phyloP scores from a whole-genome alignment of 2,113 vertebrate species.

The Stictonetta naevosa region DNA sequence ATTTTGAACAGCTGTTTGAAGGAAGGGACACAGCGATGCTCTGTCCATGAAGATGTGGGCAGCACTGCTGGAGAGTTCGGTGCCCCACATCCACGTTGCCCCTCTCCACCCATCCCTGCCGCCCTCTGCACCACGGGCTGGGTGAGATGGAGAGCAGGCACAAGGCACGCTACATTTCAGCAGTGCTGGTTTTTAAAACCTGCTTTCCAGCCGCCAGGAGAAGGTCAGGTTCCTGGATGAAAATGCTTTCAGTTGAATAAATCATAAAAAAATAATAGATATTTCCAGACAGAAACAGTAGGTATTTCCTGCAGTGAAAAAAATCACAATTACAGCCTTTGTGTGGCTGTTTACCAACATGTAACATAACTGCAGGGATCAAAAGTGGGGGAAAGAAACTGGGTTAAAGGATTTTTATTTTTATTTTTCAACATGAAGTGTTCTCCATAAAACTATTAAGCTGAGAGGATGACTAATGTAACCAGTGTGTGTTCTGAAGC shows the following conservation, averaged over 20 bases:
- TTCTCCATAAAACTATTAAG: slow-evolving; percentile 39
- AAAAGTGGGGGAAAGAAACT: background rate
- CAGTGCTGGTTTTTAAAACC: background rate
- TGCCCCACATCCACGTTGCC: background rate
- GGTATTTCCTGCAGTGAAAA: background rate
- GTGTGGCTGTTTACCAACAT: slow-evolving; percentile 7
- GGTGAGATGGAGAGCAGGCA: background rate
- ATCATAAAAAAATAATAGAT: background rate
- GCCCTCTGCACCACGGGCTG: background rate
- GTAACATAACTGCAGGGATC: background rate
- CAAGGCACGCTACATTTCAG: background rate
- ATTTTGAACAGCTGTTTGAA: background rate
- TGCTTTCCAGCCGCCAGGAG: background rate
- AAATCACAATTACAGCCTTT: background rate
- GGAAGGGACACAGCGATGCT: accelerated
- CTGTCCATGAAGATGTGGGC: background rate
- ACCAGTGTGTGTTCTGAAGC: slow-evolving; percentile 61
- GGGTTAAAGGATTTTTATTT: slow-evolving; percentile 11
- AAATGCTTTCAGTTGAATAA: slow-evolving; percentile 13
- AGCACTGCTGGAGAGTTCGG: background rate
- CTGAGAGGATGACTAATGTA: slow-evolving; percentile 57
- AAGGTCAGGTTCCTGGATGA: background rate
- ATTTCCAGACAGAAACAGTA: background rate
- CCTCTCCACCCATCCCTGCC: background rate
- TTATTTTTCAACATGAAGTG: slow-evolving; percentile 7